phyloP scores from a whole-genome alignment of 2,797 vertebrate genomes.

The Urophycis tenuis region DNA sequence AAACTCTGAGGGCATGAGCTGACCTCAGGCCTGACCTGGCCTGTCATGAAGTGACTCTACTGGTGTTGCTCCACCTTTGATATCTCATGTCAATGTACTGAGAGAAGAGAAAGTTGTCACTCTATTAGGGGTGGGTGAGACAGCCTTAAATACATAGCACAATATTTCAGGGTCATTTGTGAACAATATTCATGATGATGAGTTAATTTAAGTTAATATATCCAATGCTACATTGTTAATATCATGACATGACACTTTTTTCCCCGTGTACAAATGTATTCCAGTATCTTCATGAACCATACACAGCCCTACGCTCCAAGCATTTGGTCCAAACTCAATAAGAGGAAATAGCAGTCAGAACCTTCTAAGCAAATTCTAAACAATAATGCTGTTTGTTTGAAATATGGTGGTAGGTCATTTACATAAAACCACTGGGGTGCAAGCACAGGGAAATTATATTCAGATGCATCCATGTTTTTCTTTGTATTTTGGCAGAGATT shows the following conservation, averaged over 20 bases:
- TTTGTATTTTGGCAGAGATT: not conserved
- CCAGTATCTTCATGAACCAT: no score
- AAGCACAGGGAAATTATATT: not conserved
- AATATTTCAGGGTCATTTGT: no score
- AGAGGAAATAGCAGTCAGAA: not conserved
- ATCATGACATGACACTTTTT: no score
- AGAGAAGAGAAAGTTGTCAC: not conserved
- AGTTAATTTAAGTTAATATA: no score
- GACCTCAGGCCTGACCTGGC: conserved; percentile 21
- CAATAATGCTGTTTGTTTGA: not conserved
- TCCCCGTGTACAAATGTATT: no score
- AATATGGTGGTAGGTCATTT: not conserved
- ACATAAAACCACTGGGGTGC: not conserved
- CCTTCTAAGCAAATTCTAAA: not conserved
- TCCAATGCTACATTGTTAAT: no score
- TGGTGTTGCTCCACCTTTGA: not conserved
- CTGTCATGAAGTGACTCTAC: conserved; percentile 22
- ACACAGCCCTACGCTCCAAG: not conserved
- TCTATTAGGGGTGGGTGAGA: no score
- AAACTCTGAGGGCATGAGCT: conserved; percentile 23
- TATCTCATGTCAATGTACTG: not conserved
- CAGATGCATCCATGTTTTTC: not conserved
- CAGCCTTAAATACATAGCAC: no score
- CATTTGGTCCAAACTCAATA: not conserved
- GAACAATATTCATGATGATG: no score